These are phyloP conservation scores for Anguilla pacifica DNA, from an alignment of 2,797 vertebrate genomes.

Conservation along the genomic window DNA sequence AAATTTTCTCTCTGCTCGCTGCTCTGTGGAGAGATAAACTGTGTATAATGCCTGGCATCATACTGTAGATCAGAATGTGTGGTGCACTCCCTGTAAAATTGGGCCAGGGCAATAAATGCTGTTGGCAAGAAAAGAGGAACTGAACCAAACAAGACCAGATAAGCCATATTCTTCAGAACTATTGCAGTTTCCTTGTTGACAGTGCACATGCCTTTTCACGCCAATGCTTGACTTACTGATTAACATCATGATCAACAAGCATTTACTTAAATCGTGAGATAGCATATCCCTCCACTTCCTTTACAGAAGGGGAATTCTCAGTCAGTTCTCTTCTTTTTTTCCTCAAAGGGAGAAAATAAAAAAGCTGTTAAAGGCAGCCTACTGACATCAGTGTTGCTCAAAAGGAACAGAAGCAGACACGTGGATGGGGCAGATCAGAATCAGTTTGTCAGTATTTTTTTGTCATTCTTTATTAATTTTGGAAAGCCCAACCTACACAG, in stretches of 20 bases:
- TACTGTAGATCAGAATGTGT: no score
- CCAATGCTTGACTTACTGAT: no score
- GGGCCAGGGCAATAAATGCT: background rate
- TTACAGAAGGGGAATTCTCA: no score
- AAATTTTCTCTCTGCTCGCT: no score
- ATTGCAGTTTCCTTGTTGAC: background rate
- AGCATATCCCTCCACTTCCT: no score
- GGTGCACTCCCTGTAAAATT: background rate
- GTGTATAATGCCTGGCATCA: no score
- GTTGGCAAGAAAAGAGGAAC: background rate
- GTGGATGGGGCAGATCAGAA: background rate
- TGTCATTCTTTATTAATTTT: background rate
- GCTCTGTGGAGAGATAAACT: no score
- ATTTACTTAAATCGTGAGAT: no score
- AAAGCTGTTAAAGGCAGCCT: no score
- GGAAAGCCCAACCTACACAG: background rate
- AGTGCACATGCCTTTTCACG: background rate
- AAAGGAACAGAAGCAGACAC: background rate
- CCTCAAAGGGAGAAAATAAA: no score
- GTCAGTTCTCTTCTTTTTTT: no score
- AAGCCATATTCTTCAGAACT: background rate
- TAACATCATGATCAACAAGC: no score
- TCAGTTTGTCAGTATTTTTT: background rate
- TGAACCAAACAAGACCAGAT: background rate
- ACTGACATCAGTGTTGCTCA: background rate